phyloP scores from a whole-genome alignment of 1,140 invertebrate species.

The Macrobrachium rosenbergii region DNA sequence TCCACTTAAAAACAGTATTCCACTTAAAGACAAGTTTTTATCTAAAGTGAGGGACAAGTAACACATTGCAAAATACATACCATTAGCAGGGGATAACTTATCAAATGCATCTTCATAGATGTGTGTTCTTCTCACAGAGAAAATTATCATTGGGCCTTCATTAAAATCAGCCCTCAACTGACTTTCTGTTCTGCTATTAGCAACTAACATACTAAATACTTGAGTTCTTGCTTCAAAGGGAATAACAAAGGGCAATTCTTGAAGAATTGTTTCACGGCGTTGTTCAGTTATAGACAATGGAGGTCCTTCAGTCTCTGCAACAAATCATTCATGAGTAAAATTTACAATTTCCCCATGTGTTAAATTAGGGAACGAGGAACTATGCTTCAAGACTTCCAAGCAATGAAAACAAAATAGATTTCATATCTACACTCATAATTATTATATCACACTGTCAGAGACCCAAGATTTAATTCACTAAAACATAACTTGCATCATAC shows the following conservation, averaged over 20 bases:
- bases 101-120: conserved; percentile 98
- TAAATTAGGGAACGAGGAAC: background rate
- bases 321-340: background rate
- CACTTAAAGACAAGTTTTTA: too few species aligned
- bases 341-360: background rate
- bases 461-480: background rate
- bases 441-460: background rate
- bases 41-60: background rate
- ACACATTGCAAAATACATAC: conserved; percentile 71
- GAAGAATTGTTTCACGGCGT: conserved; percentile 87
- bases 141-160: conserved; percentile 74
- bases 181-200: conserved; percentile 74
- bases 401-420: background rate
- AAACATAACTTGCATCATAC: conserved; percentile 63
- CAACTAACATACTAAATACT: conserved; percentile 80
- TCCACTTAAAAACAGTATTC: too few species aligned
- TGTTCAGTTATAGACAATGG: conserved; percentile 90
- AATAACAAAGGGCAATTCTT: conserved; percentile 94
- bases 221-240: conserved; percentile 90
- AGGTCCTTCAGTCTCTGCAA: conserved; percentile 74
- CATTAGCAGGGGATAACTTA: conserved; percentile 90
- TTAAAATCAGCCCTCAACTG: conserved; percentile 60
- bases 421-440: background rate
- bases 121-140: conserved; percentile 89
- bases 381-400: background rate